These are phyloP conservation scores for Hapalemur alaotrensis DNA, from an alignment of 2,797 vertebrate genomes.

Conservation along the genomic window DNA sequence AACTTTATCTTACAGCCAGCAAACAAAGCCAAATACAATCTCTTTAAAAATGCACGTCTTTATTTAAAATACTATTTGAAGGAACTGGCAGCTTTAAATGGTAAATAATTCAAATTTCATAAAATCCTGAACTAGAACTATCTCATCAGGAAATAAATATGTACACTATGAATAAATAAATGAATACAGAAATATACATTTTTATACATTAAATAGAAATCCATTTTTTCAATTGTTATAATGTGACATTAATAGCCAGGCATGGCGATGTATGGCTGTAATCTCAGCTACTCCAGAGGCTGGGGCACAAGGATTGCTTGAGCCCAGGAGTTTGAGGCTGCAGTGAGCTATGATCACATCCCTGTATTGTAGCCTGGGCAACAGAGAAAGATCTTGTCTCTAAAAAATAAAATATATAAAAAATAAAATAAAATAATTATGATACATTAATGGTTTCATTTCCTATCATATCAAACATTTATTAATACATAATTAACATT, in stretches of 20 bases:
- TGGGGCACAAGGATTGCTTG: too few relatives aligned
- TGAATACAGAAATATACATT: not conserved
- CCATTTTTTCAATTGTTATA: conserved; percentile 99
- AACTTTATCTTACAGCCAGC: not conserved
- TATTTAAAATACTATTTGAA: not conserved
- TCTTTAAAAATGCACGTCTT: not conserved
- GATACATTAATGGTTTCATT: conserved; percentile 93
- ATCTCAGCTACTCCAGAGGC: too few relatives aligned
- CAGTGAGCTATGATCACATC: too few relatives aligned
- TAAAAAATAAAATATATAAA: not conserved
- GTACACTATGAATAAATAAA: not conserved
- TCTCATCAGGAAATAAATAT: not conserved
- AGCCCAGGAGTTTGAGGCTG: too few relatives aligned
- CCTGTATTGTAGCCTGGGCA: too few relatives aligned
- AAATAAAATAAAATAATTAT: conserved; percentile 83
- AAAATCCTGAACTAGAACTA: not conserved
- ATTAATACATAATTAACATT: conserved; percentile 90
- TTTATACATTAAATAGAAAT: conserved; percentile 71
- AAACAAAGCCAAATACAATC: not conserved
- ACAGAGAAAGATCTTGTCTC: not conserved
- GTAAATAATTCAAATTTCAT: not conserved
- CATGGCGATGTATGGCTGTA: too few relatives aligned
- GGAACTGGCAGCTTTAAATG: not conserved
- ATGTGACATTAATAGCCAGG: conserved; percentile 90
- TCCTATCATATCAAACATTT: conserved; percentile 93